These are phyloP conservation scores for Enteromius argenteus DNA, from an alignment of 2,797 vertebrate species.

Conservation along the genomic window DNA sequence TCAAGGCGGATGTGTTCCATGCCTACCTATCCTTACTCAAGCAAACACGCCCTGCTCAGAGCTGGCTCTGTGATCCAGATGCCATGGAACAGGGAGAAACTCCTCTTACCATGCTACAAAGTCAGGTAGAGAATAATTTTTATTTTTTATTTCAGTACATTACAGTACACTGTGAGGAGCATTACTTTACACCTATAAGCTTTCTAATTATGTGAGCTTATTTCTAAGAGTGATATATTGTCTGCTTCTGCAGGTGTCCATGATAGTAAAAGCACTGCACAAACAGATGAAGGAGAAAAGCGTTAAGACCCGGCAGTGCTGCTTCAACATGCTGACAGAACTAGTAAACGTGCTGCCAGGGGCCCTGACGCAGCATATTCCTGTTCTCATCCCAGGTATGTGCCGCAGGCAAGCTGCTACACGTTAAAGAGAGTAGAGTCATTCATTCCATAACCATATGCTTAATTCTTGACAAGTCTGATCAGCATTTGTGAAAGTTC, in stretches of 20 bases:
- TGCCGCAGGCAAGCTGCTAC: conserved; percentile 21
- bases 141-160: background rate
- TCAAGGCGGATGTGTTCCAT: conserved; percentile 98
- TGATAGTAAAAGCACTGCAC: conserved; percentile 98
- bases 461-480: conserved; percentile 5
- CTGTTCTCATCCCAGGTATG: conserved; percentile 77
- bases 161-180: background rate
- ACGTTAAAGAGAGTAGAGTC: conserved; percentile 27
- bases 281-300: conserved; percentile 99
- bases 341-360: conserved; percentile 96
- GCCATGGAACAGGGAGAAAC: conserved; percentile 99
- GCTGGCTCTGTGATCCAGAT: conserved; percentile 96
- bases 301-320: conserved; percentile 98
- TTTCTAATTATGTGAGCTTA: background rate
- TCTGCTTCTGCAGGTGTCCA: conserved; percentile 86
- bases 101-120: conserved; percentile 97
- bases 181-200: too few species aligned
- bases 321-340: conserved; percentile 99
- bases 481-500: background rate
- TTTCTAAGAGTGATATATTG: background rate
- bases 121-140: conserved; percentile 81
- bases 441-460: conserved; percentile 3
- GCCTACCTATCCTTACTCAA: conserved; percentile 97
- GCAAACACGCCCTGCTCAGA: conserved; percentile 97
- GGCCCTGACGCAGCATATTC: conserved; percentile 94